Evolutionary conservation across 2,113 vertebrate species (phyloP).

Genomic region (Glaucomys volans): DNA sequence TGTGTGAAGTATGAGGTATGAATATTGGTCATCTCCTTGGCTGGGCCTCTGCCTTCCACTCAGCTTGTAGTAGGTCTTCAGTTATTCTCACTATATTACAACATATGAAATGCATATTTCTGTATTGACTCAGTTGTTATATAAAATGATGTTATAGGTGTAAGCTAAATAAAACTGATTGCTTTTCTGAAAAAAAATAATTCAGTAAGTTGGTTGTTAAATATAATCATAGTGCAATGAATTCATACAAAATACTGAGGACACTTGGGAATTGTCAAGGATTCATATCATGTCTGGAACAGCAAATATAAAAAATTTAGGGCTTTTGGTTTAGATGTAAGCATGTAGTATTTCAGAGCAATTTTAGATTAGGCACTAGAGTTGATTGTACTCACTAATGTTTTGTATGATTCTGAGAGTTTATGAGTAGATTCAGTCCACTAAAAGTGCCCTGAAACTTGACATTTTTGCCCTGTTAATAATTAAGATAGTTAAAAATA

Average conservation of each 20-base stretch:
- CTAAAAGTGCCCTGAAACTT: conserved; percentile 42
- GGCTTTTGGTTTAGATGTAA: background rate
- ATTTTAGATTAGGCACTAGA: conserved; percentile 36
- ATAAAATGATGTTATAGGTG: background rate
- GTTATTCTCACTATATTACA: background rate
- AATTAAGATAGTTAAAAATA: background rate
- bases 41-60: background rate
- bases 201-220: background rate
- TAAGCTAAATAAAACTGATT: background rate
- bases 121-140: background rate
- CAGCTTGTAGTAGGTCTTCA: background rate
- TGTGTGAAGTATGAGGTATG: accelerated
- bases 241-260: background rate
- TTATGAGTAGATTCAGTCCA: conserved; percentile 10
- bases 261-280: background rate
- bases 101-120: background rate
- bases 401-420: conserved; percentile 36
- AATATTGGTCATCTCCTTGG: background rate
- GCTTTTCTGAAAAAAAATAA: background rate
- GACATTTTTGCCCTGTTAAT: background rate
- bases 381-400: conserved; percentile 19
- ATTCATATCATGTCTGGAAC: background rate
- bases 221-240: background rate
- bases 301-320: background rate
- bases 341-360: background rate